Conservation (phyloP, 2,888 invertebrate genomes). For the Peribatodes rhomboidaria region DNA sequence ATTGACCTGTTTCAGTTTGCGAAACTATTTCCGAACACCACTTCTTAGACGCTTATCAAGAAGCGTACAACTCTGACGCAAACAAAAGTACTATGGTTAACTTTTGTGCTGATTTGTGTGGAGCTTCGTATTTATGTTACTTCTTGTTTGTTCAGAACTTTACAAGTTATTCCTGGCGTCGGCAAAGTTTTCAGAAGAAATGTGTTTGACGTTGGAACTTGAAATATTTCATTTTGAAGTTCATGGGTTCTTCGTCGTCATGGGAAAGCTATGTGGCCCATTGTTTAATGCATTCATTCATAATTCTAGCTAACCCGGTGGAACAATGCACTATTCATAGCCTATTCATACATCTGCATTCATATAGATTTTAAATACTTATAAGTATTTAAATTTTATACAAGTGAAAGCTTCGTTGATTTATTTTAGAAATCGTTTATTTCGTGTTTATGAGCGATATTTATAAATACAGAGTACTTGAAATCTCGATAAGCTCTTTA, state of each 20-base stretch:
- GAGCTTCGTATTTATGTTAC: constrained; percentile 23
- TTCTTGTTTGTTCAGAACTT: constrained; percentile 8
- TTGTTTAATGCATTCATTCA: constrained; percentile 39
- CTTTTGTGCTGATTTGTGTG: constrained; percentile 30
- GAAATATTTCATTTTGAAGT: constrained; percentile 7
- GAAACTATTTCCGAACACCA: constrained; percentile 31
- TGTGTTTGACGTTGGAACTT: not conserved
- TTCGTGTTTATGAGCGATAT: too few species aligned
- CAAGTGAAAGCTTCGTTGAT: too few species aligned
- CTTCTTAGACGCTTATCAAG: constrained; percentile 15
- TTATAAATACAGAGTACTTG: too few species aligned
- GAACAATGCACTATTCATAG: constrained; percentile 45
- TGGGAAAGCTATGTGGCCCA: constrained; percentile 35
- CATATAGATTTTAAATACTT: constrained; percentile 19
- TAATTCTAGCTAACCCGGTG: constrained; percentile 27
- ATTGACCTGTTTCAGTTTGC: constrained; percentile 36
- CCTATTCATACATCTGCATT: constrained; percentile 24
- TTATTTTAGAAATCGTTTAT: too few species aligned
- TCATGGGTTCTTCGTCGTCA: constrained; percentile 23
- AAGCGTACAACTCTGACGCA: constrained; percentile 30
- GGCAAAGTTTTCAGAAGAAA: constrained; percentile 4
- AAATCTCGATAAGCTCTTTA: too few species aligned
- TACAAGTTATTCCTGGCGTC: constrained; percentile 16
- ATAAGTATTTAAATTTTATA: not conserved
- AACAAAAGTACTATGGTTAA: constrained; percentile 35